A percentile compares a stretch with the other conserved stretches of the same genome.
Conservation (phyloP, 2,888 invertebrate species). For the Chymomyza procnemis region DNA sequence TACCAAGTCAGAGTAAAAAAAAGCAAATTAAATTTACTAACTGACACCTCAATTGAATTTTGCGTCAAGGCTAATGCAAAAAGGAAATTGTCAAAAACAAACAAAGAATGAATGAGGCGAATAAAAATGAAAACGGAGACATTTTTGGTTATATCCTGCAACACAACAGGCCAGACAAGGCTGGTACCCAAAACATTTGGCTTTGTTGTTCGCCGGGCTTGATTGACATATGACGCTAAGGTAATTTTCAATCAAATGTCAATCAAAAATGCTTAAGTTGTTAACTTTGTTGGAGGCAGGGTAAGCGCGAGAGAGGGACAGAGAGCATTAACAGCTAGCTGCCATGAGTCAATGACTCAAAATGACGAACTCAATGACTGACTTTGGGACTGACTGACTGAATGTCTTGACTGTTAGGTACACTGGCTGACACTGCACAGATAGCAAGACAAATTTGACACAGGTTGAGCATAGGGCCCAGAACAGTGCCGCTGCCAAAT, state of each 20-base stretch:
- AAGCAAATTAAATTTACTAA: conserved; percentile 61
- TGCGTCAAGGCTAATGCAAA: neutral
- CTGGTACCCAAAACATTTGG: conserved; percentile 31
- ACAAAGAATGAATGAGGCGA: conserved; percentile 12
- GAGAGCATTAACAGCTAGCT: neutral
- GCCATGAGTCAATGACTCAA: neutral
- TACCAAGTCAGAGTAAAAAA: neutral
- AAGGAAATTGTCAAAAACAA: conserved; percentile 2
- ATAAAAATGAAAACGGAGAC: neutral
- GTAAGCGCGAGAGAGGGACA: no score
- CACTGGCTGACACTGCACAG: neutral
- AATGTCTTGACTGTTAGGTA: neutral
- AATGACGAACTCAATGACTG: neutral
- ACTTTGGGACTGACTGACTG: neutral
- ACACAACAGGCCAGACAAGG: conserved; percentile 25
- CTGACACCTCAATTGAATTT: conserved; percentile 67
- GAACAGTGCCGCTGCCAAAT: neutral
- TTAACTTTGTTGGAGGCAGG: conserved; percentile 40
- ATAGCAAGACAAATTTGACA: neutral
- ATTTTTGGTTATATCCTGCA: neutral
- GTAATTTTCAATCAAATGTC: conserved; percentile 72
- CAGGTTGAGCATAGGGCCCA: neutral
- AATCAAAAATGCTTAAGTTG: conserved; percentile 66
- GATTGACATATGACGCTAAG: conserved; percentile 68
- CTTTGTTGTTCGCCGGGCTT: conserved; percentile 56